Conservation (phyloP, 2,888 invertebrate genomes). For the Idaea straminata region DNA sequence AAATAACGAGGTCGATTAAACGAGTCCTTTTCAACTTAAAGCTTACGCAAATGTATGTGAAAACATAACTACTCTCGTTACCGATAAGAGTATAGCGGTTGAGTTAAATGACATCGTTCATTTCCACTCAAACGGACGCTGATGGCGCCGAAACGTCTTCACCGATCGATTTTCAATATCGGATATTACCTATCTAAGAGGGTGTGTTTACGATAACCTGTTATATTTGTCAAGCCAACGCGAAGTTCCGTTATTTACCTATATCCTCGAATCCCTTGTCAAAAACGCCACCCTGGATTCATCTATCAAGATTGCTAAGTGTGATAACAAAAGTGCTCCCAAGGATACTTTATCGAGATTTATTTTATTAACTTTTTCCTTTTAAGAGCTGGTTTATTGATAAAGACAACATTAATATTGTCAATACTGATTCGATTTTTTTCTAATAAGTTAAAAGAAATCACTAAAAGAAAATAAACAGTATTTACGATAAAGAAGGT, state of each 20-base stretch:
- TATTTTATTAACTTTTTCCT: neutral
- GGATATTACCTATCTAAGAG: neutral
- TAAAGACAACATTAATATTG: neutral
- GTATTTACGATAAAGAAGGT: too few relatives aligned
- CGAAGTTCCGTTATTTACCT: constrained; percentile 10
- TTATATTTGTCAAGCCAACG: constrained; percentile 12
- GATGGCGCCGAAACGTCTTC: constrained; percentile 17
- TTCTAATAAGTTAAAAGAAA: neutral
- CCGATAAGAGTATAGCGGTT: neutral
- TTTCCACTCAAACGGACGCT: constrained; percentile 23
- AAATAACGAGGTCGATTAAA: neutral
- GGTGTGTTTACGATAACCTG: constrained; percentile 3
- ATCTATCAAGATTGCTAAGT: constrained; percentile 15
- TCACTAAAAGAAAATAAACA: too few relatives aligned
- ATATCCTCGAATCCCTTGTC: constrained; percentile 8
- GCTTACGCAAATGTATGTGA: neutral
- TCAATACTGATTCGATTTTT: neutral
- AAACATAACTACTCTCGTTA: neutral
- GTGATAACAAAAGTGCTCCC: constrained; percentile 6
- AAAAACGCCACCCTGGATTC: constrained; percentile 8
- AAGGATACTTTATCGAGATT: constrained; percentile 2
- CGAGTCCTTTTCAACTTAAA: constrained; percentile 3
- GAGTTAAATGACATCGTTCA: constrained; percentile 19
- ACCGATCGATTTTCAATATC: constrained; percentile 5
- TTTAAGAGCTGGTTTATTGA: neutral